A percentile compares a stretch with the other conserved stretches of the same genome.
phyloP scores from a whole-genome alignment of 2,888 invertebrate species.

The Drosophila kuntzei region DNA sequence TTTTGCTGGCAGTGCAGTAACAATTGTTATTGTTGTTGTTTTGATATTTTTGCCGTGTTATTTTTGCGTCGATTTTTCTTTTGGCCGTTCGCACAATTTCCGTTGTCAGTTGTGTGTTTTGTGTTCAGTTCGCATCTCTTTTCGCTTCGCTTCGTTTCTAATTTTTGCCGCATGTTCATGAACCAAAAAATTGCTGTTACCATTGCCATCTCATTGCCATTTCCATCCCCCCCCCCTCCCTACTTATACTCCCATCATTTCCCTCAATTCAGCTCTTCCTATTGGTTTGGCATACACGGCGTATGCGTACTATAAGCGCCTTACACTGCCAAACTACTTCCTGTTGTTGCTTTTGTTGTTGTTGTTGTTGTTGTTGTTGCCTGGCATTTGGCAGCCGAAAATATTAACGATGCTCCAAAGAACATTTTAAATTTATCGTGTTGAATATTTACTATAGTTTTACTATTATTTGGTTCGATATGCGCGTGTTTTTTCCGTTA shows the following conservation, averaged over 20 bases:
- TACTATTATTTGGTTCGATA: slow-evolving; percentile 44
- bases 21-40: slow-evolving; percentile 24
- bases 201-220: slow-evolving; percentile 38
- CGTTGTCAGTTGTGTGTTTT: slow-evolving; percentile 61
- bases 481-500: slow-evolving; percentile 68
- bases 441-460: slow-evolving; percentile 30
- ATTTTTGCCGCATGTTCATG: slow-evolving; percentile 72
- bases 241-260: slow-evolving; percentile 3
- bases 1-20: slow-evolving; percentile 33
- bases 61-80: slow-evolving; percentile 49
- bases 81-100: slow-evolving; percentile 59
- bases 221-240: not conserved
- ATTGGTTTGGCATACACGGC: slow-evolving; percentile 52
- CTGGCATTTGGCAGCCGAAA: slow-evolving; percentile 54
- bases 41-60: slow-evolving; percentile 33
- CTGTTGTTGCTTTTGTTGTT: slow-evolving; percentile 28
- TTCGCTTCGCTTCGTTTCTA: slow-evolving; percentile 60
- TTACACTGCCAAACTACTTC: slow-evolving; percentile 39
- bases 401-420: slow-evolving; percentile 48
- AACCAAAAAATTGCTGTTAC: slow-evolving; percentile 63
- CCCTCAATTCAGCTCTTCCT: not conserved
- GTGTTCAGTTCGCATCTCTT: slow-evolving; percentile 43
- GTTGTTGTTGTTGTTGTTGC: slow-evolving; percentile 31
- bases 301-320: slow-evolving; percentile 61
- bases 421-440: slow-evolving; percentile 34